These are phyloP conservation scores for Odontocerum albicorne DNA, from an alignment of 2,888 invertebrate species.

Conservation along the genomic window DNA sequence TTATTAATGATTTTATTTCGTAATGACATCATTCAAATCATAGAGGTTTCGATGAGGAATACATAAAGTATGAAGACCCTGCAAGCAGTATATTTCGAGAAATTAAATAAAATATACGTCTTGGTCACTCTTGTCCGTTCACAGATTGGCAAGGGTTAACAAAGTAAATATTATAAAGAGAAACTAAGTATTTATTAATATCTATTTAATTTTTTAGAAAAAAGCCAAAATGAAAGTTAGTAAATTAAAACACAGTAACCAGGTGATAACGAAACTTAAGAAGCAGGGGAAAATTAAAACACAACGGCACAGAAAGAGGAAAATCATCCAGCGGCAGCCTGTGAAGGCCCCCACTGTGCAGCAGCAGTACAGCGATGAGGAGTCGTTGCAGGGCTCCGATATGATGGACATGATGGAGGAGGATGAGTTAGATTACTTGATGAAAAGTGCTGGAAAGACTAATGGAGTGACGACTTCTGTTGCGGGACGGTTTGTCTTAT, in stretches of 20 bases:
- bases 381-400: conserved; percentile 53
- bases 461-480: too few relatives aligned
- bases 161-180: too few relatives aligned
- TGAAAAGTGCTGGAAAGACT: conserved; percentile 39
- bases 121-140: too few relatives aligned
- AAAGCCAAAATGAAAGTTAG: conserved; percentile 57
- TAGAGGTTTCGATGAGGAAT: too few relatives aligned
- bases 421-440: conserved; percentile 58
- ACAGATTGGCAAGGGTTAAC: too few relatives aligned
- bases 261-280: conserved; percentile 59
- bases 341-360: conserved; percentile 37
- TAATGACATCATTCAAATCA: too few relatives aligned
- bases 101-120: too few relatives aligned
- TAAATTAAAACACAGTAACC: conserved; percentile 59
- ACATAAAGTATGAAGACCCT: too few relatives aligned
- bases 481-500: too few relatives aligned
- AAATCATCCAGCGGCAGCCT: conserved; percentile 40
- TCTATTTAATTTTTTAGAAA: conserved; percentile 53
- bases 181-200: too few relatives aligned
- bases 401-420: conserved; percentile 62
- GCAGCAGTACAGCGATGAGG: conserved; percentile 49
- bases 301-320: conserved; percentile 49
- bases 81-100: too few relatives aligned
- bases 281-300: conserved; percentile 57
- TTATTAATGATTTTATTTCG: too few relatives aligned